phyloP scores from a whole-genome alignment of 2,113 vertebrate species.

The Labrus mixtus region DNA sequence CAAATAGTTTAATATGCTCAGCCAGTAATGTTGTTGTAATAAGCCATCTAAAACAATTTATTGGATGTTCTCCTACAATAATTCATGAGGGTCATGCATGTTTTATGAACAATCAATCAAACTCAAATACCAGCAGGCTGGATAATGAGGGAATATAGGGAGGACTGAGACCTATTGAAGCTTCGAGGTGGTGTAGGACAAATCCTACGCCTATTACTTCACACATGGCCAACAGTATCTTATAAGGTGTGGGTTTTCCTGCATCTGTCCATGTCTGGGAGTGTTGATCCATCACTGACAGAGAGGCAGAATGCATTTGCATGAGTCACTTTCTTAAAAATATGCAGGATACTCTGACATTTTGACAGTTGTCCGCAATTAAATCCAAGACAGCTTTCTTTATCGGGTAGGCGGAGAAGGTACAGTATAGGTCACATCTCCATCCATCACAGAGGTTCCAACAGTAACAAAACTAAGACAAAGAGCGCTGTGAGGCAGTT shows the following conservation, averaged over 20 bases:
- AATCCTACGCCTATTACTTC: slow-evolving; percentile 30
- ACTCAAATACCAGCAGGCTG: slow-evolving; percentile 70
- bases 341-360: background rate
- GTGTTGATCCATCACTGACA: background rate
- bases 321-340: slow-evolving; percentile 20
- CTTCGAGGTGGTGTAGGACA: slow-evolving; percentile 38
- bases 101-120: slow-evolving; percentile 85
- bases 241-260: slow-evolving; percentile 11
- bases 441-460: slow-evolving; percentile 31
- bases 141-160: slow-evolving; percentile 73
- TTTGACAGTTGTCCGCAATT: slow-evolving; percentile 16
- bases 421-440: background rate
- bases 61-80: slow-evolving; percentile 81
- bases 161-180: slow-evolving; percentile 57
- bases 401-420: background rate
- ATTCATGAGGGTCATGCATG: slow-evolving; percentile 81
- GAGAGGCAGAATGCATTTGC: background rate
- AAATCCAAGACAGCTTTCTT: slow-evolving; percentile 7
- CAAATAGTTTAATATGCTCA: slow-evolving; percentile 81
- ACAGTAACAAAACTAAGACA: slow-evolving; percentile 15
- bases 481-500: slow-evolving; percentile 15
- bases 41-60: slow-evolving; percentile 87
- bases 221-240: slow-evolving; percentile 4
- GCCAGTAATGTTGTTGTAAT: slow-evolving; percentile 82
- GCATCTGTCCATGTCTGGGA: slow-evolving; percentile 1